Evolutionary conservation across 1,140 invertebrate species (phyloP).

Genomic region (Oreohelix idahoensis): DNA sequence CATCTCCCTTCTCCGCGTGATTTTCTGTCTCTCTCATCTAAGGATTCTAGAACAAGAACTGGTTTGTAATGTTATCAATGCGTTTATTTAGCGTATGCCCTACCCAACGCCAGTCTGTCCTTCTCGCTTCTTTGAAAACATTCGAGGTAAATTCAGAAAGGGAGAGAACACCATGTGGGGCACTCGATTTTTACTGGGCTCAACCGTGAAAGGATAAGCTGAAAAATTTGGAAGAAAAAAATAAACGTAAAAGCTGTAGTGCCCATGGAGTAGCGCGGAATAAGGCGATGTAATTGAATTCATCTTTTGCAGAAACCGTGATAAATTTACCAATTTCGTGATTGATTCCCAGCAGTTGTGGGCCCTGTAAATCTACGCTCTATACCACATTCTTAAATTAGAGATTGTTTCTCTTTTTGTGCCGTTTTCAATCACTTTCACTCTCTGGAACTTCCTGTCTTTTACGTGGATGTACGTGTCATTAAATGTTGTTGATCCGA

Average conservation of each 20-base stretch:
- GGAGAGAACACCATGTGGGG: no score
- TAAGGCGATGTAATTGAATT: background rate
- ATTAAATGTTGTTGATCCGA: background rate
- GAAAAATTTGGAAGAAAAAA: background rate
- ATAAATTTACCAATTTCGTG: background rate
- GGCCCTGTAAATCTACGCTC: background rate
- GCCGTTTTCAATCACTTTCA: no score
- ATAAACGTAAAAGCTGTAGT: background rate
- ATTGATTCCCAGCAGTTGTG: background rate
- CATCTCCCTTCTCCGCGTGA: no score
- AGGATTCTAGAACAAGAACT: no score
- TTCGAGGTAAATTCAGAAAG: no score
- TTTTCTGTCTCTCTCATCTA: no score
- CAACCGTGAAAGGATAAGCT: background rate
- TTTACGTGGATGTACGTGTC: background rate
- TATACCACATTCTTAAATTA: background rate
- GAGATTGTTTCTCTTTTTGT: background rate
- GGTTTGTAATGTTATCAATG: no score
- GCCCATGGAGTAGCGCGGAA: background rate
- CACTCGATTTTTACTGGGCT: background rate
- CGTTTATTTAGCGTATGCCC: no score
- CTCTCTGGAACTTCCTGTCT: background rate
- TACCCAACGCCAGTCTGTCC: no score
- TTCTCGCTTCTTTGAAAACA: no score
- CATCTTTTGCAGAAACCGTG: background rate